Conservation (phyloP, 2,797 vertebrate genomes). For the Myoxocephalus aenaeus region DNA sequence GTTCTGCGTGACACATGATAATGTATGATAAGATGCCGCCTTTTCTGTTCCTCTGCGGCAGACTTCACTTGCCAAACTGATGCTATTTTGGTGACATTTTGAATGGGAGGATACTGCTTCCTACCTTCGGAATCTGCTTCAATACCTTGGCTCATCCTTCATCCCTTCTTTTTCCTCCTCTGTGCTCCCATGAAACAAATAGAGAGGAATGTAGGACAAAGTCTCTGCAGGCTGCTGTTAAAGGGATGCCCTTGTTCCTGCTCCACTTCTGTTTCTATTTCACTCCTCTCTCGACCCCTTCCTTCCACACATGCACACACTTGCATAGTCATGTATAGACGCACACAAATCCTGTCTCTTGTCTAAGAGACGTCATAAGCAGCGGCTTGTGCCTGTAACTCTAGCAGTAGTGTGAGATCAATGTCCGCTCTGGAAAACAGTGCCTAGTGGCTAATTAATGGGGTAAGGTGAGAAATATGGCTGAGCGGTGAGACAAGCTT, state of each 20-base stretch:
- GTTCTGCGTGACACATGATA: constrained; percentile 30
- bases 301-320: constrained; percentile 50
- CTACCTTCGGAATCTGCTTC: constrained; percentile 65
- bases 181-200: constrained; percentile 73
- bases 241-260: constrained; percentile 84
- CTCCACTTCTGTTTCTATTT: constrained; percentile 79
- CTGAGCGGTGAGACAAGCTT: constrained; percentile 52
- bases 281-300: constrained; percentile 48
- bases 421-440: constrained; percentile 64
- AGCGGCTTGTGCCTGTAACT: constrained; percentile 53
- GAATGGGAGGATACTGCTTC: constrained; percentile 68
- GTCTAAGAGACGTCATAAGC: constrained; percentile 46
- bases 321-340: constrained; percentile 56
- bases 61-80: constrained; percentile 62
- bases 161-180: constrained; percentile 60
- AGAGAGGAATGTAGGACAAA: constrained; percentile 82
- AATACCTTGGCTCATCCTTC: constrained; percentile 72
- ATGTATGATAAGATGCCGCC: constrained; percentile 34
- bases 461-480: constrained; percentile 79
- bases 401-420: constrained; percentile 69
- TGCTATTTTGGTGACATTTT: constrained; percentile 75
- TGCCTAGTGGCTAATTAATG: constrained; percentile 76
- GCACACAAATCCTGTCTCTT: constrained; percentile 11
- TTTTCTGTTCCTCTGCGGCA: constrained; percentile 58
- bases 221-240: constrained; percentile 76